Conservation (phyloP, 2,797 vertebrate species). For the Microchirus variegatus region DNA sequence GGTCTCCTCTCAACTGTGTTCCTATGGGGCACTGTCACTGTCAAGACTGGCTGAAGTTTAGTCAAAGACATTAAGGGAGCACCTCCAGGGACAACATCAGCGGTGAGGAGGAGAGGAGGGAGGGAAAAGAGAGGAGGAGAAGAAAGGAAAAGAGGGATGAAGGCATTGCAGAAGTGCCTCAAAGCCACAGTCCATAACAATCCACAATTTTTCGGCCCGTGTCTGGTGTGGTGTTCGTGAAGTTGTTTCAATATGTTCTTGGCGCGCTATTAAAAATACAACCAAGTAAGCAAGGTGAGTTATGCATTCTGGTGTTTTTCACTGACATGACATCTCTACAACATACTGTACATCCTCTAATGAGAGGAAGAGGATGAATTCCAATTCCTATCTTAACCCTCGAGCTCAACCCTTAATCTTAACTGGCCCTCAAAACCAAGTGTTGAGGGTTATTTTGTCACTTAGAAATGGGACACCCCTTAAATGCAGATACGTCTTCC, state of each 20-base stretch:
- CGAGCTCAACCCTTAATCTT: too few species aligned
- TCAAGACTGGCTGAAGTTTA: constrained; percentile 77
- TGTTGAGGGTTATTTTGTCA: too few species aligned
- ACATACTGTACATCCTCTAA: background rate
- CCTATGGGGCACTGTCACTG: constrained; percentile 71
- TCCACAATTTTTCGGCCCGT: constrained; percentile 22
- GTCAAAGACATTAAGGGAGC: constrained; percentile 78
- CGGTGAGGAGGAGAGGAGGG: constrained; percentile 16
- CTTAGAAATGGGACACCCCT: too few species aligned
- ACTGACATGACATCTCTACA: background rate
- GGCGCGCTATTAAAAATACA: background rate
- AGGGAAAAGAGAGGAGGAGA: constrained; percentile 1
- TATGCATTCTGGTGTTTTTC: background rate
- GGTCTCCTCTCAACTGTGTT: constrained; percentile 70
- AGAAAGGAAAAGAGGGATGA: constrained; percentile 1
- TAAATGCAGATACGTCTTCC: too few species aligned
- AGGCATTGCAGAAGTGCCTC: constrained; percentile 18
- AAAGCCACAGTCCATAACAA: constrained; percentile 12
- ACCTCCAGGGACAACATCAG: constrained; percentile 71
- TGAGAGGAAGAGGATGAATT: too few species aligned
- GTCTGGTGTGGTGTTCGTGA: background rate
- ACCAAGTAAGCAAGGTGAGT: too few species aligned
- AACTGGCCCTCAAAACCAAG: too few species aligned
- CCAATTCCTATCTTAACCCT: too few species aligned
- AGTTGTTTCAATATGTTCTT: constrained; percentile 6